A percentile compares a stretch with the other conserved stretches of the same genome.
Evolutionary conservation across 2,113 vertebrate species (phyloP).

Genomic region (Rhadina sibilatrix): DNA sequence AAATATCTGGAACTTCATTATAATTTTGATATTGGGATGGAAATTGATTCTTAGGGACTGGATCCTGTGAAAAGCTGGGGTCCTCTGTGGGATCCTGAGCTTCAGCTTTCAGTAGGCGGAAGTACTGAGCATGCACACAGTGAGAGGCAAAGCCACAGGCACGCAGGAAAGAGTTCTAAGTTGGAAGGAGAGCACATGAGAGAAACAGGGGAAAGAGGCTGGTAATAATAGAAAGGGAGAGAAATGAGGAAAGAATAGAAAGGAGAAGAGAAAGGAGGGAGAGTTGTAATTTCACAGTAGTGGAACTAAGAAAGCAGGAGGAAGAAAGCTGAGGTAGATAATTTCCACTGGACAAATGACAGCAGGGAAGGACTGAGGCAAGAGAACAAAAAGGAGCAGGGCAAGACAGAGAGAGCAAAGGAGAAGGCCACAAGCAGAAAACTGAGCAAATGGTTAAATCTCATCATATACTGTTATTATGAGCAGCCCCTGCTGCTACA

Average conservation of each 20-base stretch:
- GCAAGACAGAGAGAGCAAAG: not conserved
- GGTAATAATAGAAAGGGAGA: not conserved
- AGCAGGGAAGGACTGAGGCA: not conserved
- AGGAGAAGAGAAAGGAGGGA: not conserved
- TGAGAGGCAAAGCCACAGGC: accelerated
- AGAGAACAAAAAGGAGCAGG: not conserved
- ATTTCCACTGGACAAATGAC: not conserved
- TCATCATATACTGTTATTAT: not conserved
- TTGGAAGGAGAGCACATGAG: not conserved
- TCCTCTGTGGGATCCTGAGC: not conserved
- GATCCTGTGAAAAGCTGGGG: not conserved
- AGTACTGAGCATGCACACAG: accelerated
- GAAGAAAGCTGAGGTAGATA: not conserved
- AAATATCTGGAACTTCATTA: not conserved
- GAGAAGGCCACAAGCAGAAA: not conserved
- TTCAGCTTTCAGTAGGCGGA: not conserved
- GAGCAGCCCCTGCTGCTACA: not conserved
- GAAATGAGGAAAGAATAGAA: not conserved
- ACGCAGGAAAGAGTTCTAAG: not conserved
- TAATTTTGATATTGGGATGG: not conserved
- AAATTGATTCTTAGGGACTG: not conserved
- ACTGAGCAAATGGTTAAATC: not conserved
- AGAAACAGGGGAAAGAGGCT: not conserved
- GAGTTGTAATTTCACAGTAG: not conserved
- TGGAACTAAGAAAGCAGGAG: not conserved